Evolutionary conservation across 2,888 invertebrate species (phyloP).

Genomic region (Arge pagana): DNA sequence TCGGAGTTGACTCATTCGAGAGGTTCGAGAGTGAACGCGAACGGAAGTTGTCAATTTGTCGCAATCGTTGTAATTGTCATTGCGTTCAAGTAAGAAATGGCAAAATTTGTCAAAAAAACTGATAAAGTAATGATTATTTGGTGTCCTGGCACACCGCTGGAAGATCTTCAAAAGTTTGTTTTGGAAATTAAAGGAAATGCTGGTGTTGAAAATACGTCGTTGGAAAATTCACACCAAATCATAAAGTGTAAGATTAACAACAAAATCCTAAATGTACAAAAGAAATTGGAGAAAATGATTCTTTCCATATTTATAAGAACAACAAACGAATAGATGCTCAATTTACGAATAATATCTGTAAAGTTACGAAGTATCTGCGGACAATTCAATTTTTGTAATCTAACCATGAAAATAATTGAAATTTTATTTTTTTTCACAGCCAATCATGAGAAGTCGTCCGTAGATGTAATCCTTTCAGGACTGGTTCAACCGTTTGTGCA

Average conservation of each 20-base stretch:
- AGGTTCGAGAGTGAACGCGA: too few relatives aligned
- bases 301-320: too few relatives aligned
- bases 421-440: slow-evolving; percentile 52
- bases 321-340: not conserved
- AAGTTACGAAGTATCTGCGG: not conserved
- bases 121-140: slow-evolving; percentile 65
- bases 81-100: too few relatives aligned
- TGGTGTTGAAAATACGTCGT: slow-evolving; percentile 61
- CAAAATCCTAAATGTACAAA: not conserved
- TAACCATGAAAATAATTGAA: too few relatives aligned
- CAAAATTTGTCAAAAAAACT: slow-evolving; percentile 50
- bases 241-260: slow-evolving; percentile 61
- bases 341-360: not conserved
- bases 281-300: not conserved
- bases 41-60: too few relatives aligned
- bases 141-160: slow-evolving; percentile 60
- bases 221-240: slow-evolving; percentile 67
- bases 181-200: slow-evolving; percentile 59
- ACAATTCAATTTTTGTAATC: too few relatives aligned
- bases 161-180: slow-evolving; percentile 60
- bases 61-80: too few relatives aligned
- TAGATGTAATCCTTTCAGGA: slow-evolving; percentile 66
- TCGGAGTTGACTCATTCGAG: too few relatives aligned
- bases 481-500: slow-evolving; percentile 51
- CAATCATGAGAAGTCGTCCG: slow-evolving; percentile 64